Percentiles rank a stretch among this genome's conserved stretches.
Conservation (phyloP, 2,113 vertebrate species). For the Sciurus niger region DNA sequence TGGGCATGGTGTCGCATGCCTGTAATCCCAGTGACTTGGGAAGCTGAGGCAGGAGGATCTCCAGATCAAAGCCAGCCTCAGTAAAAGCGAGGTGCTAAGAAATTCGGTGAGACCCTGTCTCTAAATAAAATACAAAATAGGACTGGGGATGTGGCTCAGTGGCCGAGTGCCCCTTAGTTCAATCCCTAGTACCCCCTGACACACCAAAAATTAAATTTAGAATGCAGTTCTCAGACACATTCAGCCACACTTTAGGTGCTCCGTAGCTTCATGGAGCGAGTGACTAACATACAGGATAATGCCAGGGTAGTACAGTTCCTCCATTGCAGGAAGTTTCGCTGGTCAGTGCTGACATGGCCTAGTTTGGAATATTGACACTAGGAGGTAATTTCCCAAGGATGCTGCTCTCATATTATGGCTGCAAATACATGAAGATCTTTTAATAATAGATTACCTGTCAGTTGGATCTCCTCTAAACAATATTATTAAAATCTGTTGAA, state of each 20-base stretch:
- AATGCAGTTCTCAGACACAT: not conserved
- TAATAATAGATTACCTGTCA: not conserved
- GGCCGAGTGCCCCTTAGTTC: too few relatives aligned
- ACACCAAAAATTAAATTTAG: not conserved
- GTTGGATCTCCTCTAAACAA: not conserved
- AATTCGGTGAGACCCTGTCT: too few relatives aligned
- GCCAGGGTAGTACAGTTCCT: not conserved
- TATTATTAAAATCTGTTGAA: not conserved
- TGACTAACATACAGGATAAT: not conserved
- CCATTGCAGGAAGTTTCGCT: not conserved
- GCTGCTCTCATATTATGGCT: not conserved
- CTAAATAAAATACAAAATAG: too few relatives aligned
- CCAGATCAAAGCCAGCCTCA: too few relatives aligned
- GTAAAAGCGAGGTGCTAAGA: too few relatives aligned
- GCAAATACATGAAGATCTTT: not conserved
- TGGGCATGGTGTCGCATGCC: too few relatives aligned
- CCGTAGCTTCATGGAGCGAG: not conserved
- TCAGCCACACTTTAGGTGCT: not conserved
- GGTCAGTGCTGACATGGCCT: not conserved
- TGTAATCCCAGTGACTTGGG: too few relatives aligned
- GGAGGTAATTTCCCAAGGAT: not conserved
- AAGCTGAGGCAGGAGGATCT: too few relatives aligned
- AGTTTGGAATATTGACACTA: not conserved
- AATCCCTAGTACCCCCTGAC: too few relatives aligned
- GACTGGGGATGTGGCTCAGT: too few relatives aligned